Evolutionary conservation across 2,888 invertebrate species (phyloP).

Genomic region (Zaprionus bogoriensis): DNA sequence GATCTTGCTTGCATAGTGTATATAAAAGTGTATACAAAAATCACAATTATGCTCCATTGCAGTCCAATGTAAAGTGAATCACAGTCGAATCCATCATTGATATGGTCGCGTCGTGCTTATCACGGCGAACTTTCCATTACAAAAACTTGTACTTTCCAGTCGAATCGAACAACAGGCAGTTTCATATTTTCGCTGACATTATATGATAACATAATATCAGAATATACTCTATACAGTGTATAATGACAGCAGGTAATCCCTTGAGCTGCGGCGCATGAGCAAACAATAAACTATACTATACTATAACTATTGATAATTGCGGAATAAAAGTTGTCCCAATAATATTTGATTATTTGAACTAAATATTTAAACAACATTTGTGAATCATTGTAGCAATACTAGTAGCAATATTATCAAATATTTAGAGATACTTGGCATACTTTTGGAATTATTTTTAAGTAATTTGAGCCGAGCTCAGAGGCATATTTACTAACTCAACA

Average conservation of each 20-base stretch:
- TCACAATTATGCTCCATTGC: not conserved
- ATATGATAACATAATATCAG: conserved; percentile 30
- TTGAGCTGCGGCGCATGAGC: conserved; percentile 39
- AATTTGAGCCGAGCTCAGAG: too few relatives aligned
- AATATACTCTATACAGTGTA: not conserved
- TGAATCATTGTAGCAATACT: too few relatives aligned
- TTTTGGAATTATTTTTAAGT: too few relatives aligned
- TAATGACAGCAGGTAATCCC: conserved; percentile 21
- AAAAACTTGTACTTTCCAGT: conserved; percentile 21
- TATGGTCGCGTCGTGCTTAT: conserved; percentile 24
- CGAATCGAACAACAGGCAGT: conserved; percentile 19
- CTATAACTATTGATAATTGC: not conserved
- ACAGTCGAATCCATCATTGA: conserved; percentile 34
- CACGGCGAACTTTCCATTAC: conserved; percentile 23
- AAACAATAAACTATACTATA: conserved; percentile 1
- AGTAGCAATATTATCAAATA: too few relatives aligned
- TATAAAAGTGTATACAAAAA: not conserved
- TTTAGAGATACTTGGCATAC: too few relatives aligned
- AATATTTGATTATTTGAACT: too few relatives aligned
- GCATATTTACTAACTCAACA: too few relatives aligned
- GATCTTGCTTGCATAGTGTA: too few relatives aligned
- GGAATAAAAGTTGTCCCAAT: too few relatives aligned
- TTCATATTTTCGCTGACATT: conserved; percentile 5
- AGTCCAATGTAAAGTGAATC: too few relatives aligned
- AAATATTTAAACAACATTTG: too few relatives aligned